Base-by-base conservation (phyloP, 2,888 invertebrate species). In the Dynastes tityus region DNA sequence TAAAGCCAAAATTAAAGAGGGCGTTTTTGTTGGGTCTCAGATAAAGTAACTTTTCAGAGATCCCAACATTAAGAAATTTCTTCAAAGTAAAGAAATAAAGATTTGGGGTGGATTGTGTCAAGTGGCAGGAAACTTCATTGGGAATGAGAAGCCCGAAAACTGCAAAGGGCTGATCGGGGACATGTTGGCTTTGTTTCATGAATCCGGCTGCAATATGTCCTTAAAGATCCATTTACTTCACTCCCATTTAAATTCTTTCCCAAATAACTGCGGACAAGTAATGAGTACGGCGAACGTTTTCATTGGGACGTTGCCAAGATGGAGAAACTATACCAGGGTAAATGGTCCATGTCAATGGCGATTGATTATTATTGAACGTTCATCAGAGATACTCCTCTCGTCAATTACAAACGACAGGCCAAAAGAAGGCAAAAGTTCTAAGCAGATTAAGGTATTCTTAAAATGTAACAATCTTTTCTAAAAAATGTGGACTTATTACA, bases 141-240 rank as follows among this genome's bases (percentile, higher is more conserved):
- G 63, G 11, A 63, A 29, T 63, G 29, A 32, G 27, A 9, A 63
- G 29, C 8, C 5, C 63, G 29, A 63, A 63, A 63, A 63, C 29
- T 63, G 27, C 63, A 63, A 22, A 6, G 29, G 27, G 5, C 29
- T 63, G 1, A 2, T 27, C 27, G 29, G 13, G 63, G 8, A 63
- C 27, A 63, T 22, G 29, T 27, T 27, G 22, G 61, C 61, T 16
- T 61, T 61, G 61, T 61, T 61, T 61, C 61, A 27, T n/a, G 61
- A 61, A 61, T 61, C 4, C 61, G 16, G 22, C 61, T 61, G 0
- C 13, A 53, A 63, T 2, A 63, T 22, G 63, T 63, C 29, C 29
- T 63, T 63, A 27, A 63, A 63, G 63, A 63, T 63, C 2, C 63
- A 22, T 27, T 63, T 63, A 27, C 8, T 63, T 29, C 27, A 63